These are phyloP conservation scores for Polydrusus tereticollis DNA, from an alignment of 2,888 invertebrate species.

Conservation along the genomic window DNA sequence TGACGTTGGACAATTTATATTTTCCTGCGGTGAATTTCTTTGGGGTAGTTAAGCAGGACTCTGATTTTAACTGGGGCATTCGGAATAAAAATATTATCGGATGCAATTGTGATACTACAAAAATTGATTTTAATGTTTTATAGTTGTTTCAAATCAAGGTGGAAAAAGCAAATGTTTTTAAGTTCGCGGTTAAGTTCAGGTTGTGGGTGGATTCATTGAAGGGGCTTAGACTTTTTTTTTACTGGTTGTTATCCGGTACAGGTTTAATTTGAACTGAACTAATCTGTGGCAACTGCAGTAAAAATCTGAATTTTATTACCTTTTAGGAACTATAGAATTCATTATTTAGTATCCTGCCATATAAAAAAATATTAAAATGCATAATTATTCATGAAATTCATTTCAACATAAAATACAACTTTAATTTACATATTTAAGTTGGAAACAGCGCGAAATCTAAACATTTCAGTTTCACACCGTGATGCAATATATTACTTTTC, in stretches of 20 bases:
- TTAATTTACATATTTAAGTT: slow-evolving; percentile 4
- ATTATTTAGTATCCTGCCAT: neutral
- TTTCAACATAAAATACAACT: slow-evolving; percentile 6
- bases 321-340: neutral
- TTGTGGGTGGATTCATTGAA: no score
- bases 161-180: no score
- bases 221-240: no score
- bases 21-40: slow-evolving; percentile 14
- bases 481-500: neutral
- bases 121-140: no score
- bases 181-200: no score
- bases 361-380: slow-evolving; percentile 1
- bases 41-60: neutral
- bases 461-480: neutral
- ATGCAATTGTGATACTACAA: no score
- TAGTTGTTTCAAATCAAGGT: no score
- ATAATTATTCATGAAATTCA: neutral
- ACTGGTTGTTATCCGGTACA: no score
- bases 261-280: no score
- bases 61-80: neutral
- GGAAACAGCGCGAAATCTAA: slow-evolving; percentile 5
- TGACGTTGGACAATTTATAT: slow-evolving; percentile 45
- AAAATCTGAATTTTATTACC: no score
- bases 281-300: no score
- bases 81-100: no score